Percentiles rank a stretch among this genome's conserved stretches.
These are phyloP conservation scores for Chitala chitala DNA, from an alignment of 2,113 vertebrate species.

Conservation along the genomic window DNA sequence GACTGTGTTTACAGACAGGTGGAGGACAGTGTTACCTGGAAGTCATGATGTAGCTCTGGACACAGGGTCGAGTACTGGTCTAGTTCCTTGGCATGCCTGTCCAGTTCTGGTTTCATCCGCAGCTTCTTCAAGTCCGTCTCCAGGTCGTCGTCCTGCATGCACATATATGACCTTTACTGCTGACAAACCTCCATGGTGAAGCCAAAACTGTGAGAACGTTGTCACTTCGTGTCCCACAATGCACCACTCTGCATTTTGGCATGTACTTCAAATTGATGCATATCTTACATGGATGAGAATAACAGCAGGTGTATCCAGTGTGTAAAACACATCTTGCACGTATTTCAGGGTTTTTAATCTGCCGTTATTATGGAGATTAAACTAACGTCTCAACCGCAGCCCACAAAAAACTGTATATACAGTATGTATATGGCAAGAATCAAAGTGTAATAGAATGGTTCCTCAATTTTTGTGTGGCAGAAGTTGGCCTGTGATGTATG, in stretches of 20 bases:
- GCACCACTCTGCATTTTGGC: no score
- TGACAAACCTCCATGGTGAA: no score
- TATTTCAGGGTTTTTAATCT: neutral
- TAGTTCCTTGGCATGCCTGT: slow-evolving; percentile 68
- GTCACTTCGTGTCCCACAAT: no score
- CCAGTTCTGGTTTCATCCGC: slow-evolving; percentile 56
- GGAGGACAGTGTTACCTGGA: slow-evolving; percentile 63
- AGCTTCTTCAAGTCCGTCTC: slow-evolving; percentile 79
- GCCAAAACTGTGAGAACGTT: no score
- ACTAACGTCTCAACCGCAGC: no score
- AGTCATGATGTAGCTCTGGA: slow-evolving; percentile 66
- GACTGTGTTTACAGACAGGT: no score
- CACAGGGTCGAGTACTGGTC: slow-evolving; percentile 69
- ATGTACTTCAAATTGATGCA: no score
- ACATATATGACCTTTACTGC: neutral
- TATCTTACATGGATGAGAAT: no score
- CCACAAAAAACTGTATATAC: no score
- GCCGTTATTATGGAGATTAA: neutral
- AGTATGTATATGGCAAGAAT: slow-evolving; percentile 53
- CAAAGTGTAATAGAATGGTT: slow-evolving; percentile 45
- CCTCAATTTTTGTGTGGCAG: slow-evolving; percentile 56
- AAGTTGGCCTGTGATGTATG: slow-evolving; percentile 51
- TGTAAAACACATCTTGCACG: neutral
- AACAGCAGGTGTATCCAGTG: no score
- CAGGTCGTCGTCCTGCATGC: slow-evolving; percentile 78